A percentile compares a stretch with the other conserved stretches of the same genome.
phyloP scores from a whole-genome alignment of 1,140 invertebrate species.

The Zeugodacus cucurbitae region DNA sequence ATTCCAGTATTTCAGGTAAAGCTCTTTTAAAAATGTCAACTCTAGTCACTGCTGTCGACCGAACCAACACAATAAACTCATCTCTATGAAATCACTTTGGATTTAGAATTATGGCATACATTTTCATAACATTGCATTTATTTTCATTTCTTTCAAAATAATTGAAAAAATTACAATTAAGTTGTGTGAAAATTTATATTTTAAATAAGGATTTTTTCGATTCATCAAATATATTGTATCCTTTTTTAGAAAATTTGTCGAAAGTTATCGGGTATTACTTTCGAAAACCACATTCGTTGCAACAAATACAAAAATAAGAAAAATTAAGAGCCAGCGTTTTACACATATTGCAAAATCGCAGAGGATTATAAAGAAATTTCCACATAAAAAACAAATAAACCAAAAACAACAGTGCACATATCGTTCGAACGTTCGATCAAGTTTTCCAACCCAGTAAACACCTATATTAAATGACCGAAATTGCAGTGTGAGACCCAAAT shows the following conservation, averaged over 20 bases:
- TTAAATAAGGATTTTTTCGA: constrained; percentile 3
- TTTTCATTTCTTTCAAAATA: background rate
- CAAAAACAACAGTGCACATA: background rate
- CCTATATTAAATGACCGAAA: background rate
- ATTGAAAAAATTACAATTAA: constrained; percentile 1
- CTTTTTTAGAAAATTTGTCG: constrained; percentile 4
- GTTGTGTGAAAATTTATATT: constrained; percentile 10
- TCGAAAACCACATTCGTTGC: background rate
- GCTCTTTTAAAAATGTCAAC: too few species aligned
- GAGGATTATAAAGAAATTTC: background rate
- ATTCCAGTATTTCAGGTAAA: too few species aligned
- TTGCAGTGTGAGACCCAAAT: background rate
- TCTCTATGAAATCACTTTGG: background rate
- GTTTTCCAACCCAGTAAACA: background rate
- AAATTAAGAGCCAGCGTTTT: background rate
- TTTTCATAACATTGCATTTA: background rate
- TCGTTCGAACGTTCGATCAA: background rate
- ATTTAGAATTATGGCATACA: background rate
- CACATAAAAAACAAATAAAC: background rate
- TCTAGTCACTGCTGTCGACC: background rate
- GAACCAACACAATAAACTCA: background rate
- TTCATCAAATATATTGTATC: constrained; percentile 8
- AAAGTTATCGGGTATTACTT: background rate
- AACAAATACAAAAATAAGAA: background rate
- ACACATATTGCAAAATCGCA: background rate